A percentile compares a stretch with the other conserved stretches of the same genome.
Evolutionary conservation across 2,888 invertebrate genomes (phyloP).

Genomic region (Dryobotodes eremita): DNA sequence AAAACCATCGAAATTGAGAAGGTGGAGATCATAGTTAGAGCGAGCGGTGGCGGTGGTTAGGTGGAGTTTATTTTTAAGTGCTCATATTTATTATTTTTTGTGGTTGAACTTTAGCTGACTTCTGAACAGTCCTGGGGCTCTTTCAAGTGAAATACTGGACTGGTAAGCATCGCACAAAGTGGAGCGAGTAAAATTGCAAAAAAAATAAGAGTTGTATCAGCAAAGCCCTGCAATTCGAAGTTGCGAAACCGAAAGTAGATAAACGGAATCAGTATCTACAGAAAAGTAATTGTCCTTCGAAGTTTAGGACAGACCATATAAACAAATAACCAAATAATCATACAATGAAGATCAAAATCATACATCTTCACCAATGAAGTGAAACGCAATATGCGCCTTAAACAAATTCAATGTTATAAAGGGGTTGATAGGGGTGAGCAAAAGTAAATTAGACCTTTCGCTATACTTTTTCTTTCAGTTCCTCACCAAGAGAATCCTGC

Average conservation of each 20-base stretch:
- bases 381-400: neutral
- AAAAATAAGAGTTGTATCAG: neutral
- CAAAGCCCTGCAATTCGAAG: neutral
- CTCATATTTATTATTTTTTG: neutral
- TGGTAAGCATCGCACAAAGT: too few species aligned
- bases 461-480: constrained; percentile 18
- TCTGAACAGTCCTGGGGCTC: neutral
- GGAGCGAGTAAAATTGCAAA: neutral
- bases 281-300: neutral
- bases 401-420: neutral
- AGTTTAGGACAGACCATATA: neutral
- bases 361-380: neutral
- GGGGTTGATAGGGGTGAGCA: neutral
- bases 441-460: neutral
- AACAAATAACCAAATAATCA: neutral
- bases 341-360: too few species aligned
- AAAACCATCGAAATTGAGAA: too few species aligned
- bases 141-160: neutral
- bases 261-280: too few species aligned
- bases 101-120: neutral
- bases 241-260: neutral
- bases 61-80: too few species aligned
- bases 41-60: too few species aligned
- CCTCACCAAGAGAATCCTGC: constrained; percentile 26
- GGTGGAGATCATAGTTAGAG: too few species aligned